Percentiles rank a stretch among this genome's conserved stretches.
Conservation (phyloP, 2,888 invertebrate species). For the Agrotis segetum region DNA sequence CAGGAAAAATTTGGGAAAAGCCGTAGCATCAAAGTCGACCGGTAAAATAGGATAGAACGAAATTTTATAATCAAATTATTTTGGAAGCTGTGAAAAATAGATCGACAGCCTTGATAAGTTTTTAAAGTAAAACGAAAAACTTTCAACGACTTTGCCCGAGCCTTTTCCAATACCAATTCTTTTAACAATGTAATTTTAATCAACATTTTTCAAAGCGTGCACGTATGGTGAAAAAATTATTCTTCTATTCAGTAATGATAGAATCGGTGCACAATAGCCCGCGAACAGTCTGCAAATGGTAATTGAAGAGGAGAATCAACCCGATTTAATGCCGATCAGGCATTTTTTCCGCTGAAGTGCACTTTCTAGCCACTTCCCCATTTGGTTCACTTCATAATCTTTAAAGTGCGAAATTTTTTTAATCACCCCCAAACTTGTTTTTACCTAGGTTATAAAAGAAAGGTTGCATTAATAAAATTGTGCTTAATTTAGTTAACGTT, state of each 20-base stretch:
- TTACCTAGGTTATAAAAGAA: slow-evolving; percentile 17
- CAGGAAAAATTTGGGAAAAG: background rate
- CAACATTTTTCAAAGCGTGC: slow-evolving; percentile 33
- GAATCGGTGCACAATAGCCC: slow-evolving; percentile 63
- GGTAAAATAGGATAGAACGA: background rate
- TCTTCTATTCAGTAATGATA: slow-evolving; percentile 70
- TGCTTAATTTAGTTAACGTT: slow-evolving; percentile 36
- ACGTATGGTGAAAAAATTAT: slow-evolving; percentile 58
- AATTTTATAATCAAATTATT: slow-evolving; percentile 6
- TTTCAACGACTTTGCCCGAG: background rate
- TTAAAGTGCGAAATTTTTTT: slow-evolving; percentile 26
- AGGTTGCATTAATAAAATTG: slow-evolving; percentile 25
- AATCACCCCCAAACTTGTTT: slow-evolving; percentile 24
- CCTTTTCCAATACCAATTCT: slow-evolving; percentile 14
- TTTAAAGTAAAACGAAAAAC: slow-evolving; percentile 27
- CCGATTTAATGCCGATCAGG: slow-evolving; percentile 68
- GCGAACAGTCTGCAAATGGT: slow-evolving; percentile 66
- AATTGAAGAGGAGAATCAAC: slow-evolving; percentile 70
- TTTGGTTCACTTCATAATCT: slow-evolving; percentile 41
- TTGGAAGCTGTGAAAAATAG: slow-evolving; percentile 2
- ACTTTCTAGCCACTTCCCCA: slow-evolving; percentile 63
- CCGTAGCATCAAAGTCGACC: background rate
- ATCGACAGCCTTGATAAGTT: background rate
- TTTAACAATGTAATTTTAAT: slow-evolving; percentile 45
- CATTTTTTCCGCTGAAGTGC: slow-evolving; percentile 69